phyloP scores from a whole-genome alignment of 2,797 vertebrate genomes.

The Rhabdomys pumilio region DNA sequence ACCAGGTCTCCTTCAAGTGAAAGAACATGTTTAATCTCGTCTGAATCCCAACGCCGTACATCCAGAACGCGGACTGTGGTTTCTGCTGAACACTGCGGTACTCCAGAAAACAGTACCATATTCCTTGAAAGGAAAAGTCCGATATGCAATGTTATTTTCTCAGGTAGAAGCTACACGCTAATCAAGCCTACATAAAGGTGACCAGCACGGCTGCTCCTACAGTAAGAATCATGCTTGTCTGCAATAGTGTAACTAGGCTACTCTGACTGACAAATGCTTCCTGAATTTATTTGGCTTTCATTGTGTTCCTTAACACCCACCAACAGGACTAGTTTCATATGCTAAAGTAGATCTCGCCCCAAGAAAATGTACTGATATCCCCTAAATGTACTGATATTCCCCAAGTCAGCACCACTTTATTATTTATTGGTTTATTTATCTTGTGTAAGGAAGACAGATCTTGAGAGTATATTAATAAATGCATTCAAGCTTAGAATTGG shows the following conservation, averaged over 20 bases:
- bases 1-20: constrained; percentile 96
- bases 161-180: constrained; percentile 25
- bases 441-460: not conserved
- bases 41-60: constrained; percentile 95
- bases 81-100: constrained; percentile 91
- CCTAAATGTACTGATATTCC: not conserved
- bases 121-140: constrained; percentile 90
- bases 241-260: constrained; percentile 26
- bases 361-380: not conserved
- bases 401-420: not conserved
- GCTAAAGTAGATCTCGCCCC: not conserved
- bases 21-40: constrained; percentile 95
- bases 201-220: constrained; percentile 32
- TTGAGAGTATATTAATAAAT: not conserved
- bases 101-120: constrained; percentile 96
- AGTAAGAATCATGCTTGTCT: not conserved
- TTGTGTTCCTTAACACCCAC: not conserved
- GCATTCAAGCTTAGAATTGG: not conserved
- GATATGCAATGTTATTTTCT: constrained; percentile 64
- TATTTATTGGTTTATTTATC: constrained; percentile 3
- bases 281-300: constrained; percentile 39
- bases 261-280: not conserved
- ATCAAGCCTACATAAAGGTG: not conserved
- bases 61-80: constrained; percentile 91
- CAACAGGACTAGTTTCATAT: not conserved